Conservation (phyloP, 2,888 invertebrate genomes). For the Lasius fuliginosus region DNA sequence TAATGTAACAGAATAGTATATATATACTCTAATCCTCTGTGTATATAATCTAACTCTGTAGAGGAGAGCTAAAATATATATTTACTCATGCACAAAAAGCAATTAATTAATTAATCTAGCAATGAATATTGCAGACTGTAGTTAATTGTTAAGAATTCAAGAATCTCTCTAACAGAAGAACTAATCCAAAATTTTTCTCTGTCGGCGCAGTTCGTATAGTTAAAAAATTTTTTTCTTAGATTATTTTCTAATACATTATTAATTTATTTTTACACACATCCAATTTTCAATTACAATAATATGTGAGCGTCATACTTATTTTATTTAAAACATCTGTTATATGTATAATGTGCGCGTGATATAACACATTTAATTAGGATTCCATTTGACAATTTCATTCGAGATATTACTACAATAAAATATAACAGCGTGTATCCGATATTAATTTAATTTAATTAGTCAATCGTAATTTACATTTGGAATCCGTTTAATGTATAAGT, state of each 20-base stretch:
- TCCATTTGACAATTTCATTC: conserved; percentile 41
- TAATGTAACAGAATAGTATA: neutral
- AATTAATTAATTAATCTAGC: neutral
- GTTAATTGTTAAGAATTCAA: neutral
- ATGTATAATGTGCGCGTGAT: neutral
- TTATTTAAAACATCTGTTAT: neutral
- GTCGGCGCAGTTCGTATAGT: neutral
- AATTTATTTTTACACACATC: neutral
- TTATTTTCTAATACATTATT: neutral
- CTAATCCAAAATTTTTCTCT: no score
- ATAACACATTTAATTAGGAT: conserved; percentile 41
- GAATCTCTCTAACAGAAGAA: no score
- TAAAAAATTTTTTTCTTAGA: neutral
- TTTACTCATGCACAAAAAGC: neutral
- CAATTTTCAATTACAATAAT: neutral
- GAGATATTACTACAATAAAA: conserved; percentile 49
- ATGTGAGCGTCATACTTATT: neutral
- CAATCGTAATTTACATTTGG: conserved; percentile 45
- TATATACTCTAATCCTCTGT: neutral
- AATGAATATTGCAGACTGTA: neutral
- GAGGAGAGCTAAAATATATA: neutral
- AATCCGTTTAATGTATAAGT: conserved; percentile 41
- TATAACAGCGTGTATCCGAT: conserved; percentile 27
- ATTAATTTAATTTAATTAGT: conserved; percentile 56
- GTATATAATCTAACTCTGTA: neutral